Conservation (phyloP, 2,797 vertebrate genomes). For the Amphiprion clarkii region DNA sequence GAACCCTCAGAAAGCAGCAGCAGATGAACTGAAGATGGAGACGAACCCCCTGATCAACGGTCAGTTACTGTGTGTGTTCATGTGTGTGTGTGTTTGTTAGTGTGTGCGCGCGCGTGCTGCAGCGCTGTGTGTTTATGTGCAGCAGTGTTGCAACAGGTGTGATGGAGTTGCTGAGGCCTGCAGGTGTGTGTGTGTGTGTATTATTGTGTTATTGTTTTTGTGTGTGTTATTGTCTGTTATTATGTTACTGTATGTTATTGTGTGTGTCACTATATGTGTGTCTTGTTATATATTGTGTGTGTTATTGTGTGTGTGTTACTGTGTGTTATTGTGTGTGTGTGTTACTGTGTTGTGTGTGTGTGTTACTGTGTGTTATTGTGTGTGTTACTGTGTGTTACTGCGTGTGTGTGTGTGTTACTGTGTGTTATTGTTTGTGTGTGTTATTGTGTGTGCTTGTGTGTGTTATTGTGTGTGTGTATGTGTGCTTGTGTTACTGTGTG, state of each 20-base stretch:
- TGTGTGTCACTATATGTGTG: neutral
- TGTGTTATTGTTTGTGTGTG: no score
- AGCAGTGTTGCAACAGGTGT: slow-evolving; percentile 66
- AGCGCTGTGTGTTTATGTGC: neutral
- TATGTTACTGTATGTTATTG: neutral
- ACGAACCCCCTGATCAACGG: neutral
- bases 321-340: no score
- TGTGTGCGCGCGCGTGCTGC: slow-evolving; percentile 1
- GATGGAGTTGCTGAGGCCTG: slow-evolving; percentile 41
- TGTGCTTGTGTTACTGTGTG: no score
- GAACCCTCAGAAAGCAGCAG: neutral
- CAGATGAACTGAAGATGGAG: neutral
- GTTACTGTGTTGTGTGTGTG: neutral
- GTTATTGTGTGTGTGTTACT: no score
- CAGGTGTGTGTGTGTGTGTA: slow-evolving; percentile 9
- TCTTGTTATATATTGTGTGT: no score
- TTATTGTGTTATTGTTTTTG: neutral
- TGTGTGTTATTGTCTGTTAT: no score
- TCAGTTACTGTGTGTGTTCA: neutral
- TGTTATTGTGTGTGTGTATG: no score
- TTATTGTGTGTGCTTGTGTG: no score
- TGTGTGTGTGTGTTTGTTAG: neutral
- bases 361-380: no score
- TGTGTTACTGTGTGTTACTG: neutral
- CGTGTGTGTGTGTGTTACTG: neutral